A percentile compares a stretch with the other conserved stretches of the same genome.
phyloP scores from a whole-genome alignment of 64 coral and sea anemone species.

The Hydrozoanthus tunicans region DNA sequence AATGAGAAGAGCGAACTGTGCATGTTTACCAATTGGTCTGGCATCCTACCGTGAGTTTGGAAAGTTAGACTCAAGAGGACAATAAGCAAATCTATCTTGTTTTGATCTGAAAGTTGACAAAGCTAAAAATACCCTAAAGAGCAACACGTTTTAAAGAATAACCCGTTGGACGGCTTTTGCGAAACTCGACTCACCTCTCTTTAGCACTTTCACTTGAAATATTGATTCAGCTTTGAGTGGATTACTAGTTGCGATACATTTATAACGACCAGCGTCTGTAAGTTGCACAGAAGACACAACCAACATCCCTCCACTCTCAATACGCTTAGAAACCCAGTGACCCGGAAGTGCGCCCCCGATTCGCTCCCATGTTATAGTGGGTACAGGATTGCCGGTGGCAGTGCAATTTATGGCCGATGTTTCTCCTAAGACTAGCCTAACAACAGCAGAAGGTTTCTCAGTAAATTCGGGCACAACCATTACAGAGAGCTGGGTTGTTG shows the following conservation, averaged over 20 bases:
- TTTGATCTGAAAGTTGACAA: too few relatives aligned
- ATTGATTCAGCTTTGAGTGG: constrained; percentile 38
- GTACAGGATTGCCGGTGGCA: constrained; percentile 19
- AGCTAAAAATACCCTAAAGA: neutral
- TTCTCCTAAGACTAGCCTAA: neutral
- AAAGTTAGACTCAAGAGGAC: too few relatives aligned
- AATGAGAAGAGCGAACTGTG: too few relatives aligned
- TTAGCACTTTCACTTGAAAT: constrained; percentile 3
- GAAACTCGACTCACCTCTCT: neutral
- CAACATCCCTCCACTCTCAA: neutral
- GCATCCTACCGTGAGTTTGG: too few relatives aligned
- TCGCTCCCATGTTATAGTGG: constrained; percentile 37
- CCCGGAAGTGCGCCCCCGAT: constrained; percentile 16
- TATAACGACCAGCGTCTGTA: constrained; percentile 33
- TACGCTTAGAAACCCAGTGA: neutral
- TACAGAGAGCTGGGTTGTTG: constrained; percentile 38
- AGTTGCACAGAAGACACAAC: neutral
- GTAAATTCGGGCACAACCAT: constrained; percentile 43
- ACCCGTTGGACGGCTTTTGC: neutral
- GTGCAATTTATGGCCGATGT: neutral
- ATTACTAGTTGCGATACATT: constrained; percentile 45
- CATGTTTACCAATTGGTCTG: too few relatives aligned
- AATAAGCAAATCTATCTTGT: too few relatives aligned
- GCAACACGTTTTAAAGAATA: neutral
- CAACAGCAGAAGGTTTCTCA: neutral